Evolutionary conservation across 2,888 invertebrate species (phyloP), one percentile per base, ranked within the genome.

Genomic region (Hymenopus coronatus): DNA sequence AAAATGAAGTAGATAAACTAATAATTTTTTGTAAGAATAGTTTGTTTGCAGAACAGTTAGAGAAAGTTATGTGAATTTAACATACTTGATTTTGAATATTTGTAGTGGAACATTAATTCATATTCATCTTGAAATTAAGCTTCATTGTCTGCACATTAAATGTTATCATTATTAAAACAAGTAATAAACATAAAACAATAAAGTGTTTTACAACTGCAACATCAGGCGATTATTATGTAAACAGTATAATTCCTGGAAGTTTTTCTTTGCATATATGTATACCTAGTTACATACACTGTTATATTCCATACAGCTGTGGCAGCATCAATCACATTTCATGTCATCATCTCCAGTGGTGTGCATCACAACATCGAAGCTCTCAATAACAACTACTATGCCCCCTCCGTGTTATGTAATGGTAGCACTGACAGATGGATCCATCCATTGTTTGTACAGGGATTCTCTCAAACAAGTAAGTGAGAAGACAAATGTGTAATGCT

Each of bases 391-490:
- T 88, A 94, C 94, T 88, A 93, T 93, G 84, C 94, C 95, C 27
- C 94, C 95, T 12, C 93, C 93, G 3, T 94, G 92, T 94, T 94
- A 96, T 91, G 94, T 96, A 70, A 94, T 96, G 91, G 95, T 96
- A 28, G 95, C 96, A n/a, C 94, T 96, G 91, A 94, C 95, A 3
- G 96, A 97, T 92, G 96, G 96, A 90, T 95, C 95, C 0, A 95
- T 97, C 4, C 96, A 96, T 91, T 96, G 96, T 91, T 92, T 97
- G 82, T 96, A 95, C 92, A 93, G 95, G 86, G 96, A 96, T 91
- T 91, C 91, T 1, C 91, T 92, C 25, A 92, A 92, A 90, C 91
- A 91, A 90, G 92, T 92, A 88, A 89, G 46, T 85, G 20, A 25
- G 0, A 84, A 40, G 2, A 33, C 33, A 1, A 33, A 33, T n/a